Evolutionary conservation across 2,113 vertebrate species (phyloP).

Genomic region (Sylvia atricapilla): DNA sequence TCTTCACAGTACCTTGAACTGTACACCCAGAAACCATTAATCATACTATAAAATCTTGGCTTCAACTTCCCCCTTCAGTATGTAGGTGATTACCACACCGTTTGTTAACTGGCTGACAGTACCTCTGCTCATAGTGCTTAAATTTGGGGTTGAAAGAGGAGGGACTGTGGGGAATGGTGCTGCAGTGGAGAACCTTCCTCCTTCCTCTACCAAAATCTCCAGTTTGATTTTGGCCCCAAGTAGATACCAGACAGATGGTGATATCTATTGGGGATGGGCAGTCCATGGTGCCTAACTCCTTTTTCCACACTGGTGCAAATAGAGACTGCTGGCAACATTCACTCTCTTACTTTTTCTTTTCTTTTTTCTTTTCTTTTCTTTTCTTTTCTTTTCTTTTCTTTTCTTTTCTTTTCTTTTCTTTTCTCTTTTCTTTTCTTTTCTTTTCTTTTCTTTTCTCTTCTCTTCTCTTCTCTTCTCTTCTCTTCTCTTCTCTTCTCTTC

Average conservation of each 20-base stretch:
- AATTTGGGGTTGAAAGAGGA: neutral
- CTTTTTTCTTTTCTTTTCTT: too few relatives aligned
- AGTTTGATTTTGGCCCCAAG: neutral
- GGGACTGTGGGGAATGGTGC: neutral
- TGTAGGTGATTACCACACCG: neutral
- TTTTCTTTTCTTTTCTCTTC: too few relatives aligned
- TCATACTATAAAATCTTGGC: conserved; percentile 14
- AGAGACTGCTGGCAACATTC: neutral
- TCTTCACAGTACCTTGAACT: neutral
- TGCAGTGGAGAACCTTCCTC: neutral
- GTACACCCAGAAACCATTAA: neutral
- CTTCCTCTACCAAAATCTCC: neutral
- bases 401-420: too few relatives aligned
- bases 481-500: too few relatives aligned
- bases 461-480: too few relatives aligned
- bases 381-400: too few relatives aligned
- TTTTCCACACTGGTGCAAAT: neutral
- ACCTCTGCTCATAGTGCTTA: neutral
- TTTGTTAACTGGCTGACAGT: neutral
- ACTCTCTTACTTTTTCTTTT: neutral
- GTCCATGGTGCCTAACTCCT: neutral
- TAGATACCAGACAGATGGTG: neutral
- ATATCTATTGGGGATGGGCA: neutral
- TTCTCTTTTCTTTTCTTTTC: too few relatives aligned
- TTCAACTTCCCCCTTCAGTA: neutral